Conservation (phyloP, 37 sponge, comb jelly and placozoan genomes). For the Tethya wilhelma region DNA sequence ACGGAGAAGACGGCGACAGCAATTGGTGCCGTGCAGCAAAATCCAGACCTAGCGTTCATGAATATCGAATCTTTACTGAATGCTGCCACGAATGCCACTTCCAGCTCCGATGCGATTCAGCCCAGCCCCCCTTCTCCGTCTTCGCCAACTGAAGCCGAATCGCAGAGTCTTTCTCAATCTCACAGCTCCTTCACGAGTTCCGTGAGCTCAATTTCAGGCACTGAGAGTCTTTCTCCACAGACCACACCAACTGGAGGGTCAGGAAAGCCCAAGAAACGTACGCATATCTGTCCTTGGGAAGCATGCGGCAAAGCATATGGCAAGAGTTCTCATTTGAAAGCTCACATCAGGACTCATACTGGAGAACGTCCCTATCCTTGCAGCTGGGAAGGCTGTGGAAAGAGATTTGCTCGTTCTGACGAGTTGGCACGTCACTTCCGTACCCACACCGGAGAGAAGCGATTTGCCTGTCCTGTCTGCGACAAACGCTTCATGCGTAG, state of each 20-base stretch:
- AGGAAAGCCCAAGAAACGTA: slow-evolving; percentile 75
- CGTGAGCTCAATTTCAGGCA: neutral
- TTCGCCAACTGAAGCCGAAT: neutral
- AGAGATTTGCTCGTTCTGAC: slow-evolving; percentile 98
- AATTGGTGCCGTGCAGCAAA: neutral
- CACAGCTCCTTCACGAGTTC: slow-evolving; percentile 17
- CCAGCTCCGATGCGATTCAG: neutral
- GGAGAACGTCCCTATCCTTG: slow-evolving; percentile 98
- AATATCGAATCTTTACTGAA: slow-evolving; percentile 81
- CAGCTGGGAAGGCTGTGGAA: slow-evolving; percentile 93
- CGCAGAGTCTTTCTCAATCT: slow-evolving; percentile 35
- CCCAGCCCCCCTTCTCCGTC: slow-evolving; percentile 10
- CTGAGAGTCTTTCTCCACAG: slow-evolving; percentile 1
- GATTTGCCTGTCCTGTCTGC: slow-evolving; percentile 96
- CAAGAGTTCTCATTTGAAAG: slow-evolving; percentile 98
- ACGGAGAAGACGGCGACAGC: neutral
- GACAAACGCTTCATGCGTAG: slow-evolving; percentile 98
- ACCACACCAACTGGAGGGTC: slow-evolving; percentile 10
- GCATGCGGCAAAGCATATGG: slow-evolving; percentile 94
- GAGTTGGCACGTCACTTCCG: slow-evolving; percentile 97
- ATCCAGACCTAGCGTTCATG: slow-evolving; percentile 34
- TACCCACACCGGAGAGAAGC: slow-evolving; percentile 98
- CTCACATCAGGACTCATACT: slow-evolving; percentile 98
- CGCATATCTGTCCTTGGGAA: slow-evolving; percentile 89
- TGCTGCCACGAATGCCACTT: slow-evolving; percentile 57